phyloP scores from a whole-genome alignment of 2,797 vertebrate species.

The Sternotherus odoratus region DNA sequence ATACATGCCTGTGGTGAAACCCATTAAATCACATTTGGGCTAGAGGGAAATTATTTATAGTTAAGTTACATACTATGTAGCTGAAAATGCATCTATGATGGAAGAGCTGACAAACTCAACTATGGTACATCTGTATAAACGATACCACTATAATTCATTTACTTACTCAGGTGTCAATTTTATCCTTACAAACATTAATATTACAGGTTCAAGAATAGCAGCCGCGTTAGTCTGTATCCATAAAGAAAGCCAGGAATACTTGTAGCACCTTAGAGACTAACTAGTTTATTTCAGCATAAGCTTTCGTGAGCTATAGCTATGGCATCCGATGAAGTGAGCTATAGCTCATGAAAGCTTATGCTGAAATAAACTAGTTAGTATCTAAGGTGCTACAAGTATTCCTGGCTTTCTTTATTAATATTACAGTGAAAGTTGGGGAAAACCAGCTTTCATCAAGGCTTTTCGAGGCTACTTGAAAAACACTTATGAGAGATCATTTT shows the following conservation, averaged over 20 bases:
- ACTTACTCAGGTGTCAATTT: not conserved
- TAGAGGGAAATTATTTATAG: not conserved
- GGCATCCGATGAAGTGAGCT: too few relatives aligned
- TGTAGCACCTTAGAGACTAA: too few relatives aligned
- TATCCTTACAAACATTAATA: not conserved
- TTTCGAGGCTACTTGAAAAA: not conserved
- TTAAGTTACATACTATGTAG: not conserved
- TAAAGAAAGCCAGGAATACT: too few relatives aligned
- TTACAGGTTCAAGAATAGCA: too few relatives aligned
- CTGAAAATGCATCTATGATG: not conserved
- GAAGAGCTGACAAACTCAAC: not conserved
- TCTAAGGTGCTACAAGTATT: too few relatives aligned
- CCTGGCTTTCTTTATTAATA: too few relatives aligned
- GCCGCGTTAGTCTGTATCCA: too few relatives aligned
- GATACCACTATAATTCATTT: not conserved
- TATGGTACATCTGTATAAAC: not conserved
- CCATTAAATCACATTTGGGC: not conserved
- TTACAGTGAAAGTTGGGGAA: rapidly evolving
- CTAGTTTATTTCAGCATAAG: too few relatives aligned
- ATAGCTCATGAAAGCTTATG: too few relatives aligned
- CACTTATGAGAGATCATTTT: not conserved
- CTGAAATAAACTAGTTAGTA: too few relatives aligned
- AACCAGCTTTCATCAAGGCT: not conserved
- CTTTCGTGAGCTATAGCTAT: too few relatives aligned
- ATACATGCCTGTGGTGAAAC: not conserved